phyloP scores from a whole-genome alignment of 2,113 vertebrate species.

The Rhinoderma darwinii region DNA sequence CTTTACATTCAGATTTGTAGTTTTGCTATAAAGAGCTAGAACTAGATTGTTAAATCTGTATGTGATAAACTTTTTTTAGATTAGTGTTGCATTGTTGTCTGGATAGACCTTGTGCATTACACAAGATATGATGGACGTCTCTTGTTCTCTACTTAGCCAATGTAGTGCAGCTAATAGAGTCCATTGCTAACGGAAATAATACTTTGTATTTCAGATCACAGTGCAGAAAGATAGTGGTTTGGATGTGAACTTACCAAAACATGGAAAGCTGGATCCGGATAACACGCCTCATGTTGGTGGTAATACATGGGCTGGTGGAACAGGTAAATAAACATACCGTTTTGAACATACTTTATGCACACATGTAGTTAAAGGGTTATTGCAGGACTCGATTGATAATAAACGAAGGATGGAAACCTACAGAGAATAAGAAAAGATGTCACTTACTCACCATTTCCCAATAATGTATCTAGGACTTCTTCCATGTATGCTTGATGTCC shows the following conservation, averaged over 20 bases:
- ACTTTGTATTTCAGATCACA: constrained; percentile 79
- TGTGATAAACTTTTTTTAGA: too few relatives aligned
- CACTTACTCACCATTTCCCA: too few relatives aligned
- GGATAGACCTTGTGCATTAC: neutral
- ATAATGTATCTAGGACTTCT: too few relatives aligned
- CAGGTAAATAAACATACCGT: constrained; percentile 75
- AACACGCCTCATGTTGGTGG: constrained; percentile 92
- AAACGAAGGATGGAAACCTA: too few relatives aligned
- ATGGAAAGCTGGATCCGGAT: constrained; percentile 85
- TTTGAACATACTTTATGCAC: neutral
- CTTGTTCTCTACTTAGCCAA: neutral
- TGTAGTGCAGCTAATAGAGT: neutral
- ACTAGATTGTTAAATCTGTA: neutral
- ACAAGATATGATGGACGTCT: neutral
- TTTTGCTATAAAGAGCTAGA: neutral
- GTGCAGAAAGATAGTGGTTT: constrained; percentile 87
- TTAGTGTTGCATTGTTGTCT: too few relatives aligned
- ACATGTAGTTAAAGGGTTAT: too few relatives aligned
- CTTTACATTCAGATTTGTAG: neutral
- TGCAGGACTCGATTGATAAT: too few relatives aligned
- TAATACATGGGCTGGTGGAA: constrained; percentile 96
- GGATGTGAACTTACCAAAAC: constrained; percentile 91
- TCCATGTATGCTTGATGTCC: too few relatives aligned
- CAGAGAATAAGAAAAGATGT: too few relatives aligned
- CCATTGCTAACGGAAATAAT: neutral